A percentile compares a stretch with the other conserved stretches of the same genome.
These are phyloP conservation scores for Belgica antarctica DNA, from an alignment of 2,888 invertebrate species.

Conservation along the genomic window DNA sequence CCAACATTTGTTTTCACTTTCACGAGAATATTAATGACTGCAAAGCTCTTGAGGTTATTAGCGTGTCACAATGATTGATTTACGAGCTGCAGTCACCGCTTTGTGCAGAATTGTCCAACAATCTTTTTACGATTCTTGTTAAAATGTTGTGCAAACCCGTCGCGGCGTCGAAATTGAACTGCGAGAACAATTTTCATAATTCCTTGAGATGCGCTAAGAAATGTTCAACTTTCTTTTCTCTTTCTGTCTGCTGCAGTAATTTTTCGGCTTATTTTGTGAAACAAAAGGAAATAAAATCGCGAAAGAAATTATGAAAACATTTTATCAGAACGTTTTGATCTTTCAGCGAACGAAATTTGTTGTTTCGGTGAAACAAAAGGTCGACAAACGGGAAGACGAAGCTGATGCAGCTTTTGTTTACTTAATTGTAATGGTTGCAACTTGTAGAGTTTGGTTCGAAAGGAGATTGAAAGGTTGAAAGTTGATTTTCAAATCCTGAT, in stretches of 20 bases:
- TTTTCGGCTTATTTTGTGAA: no score
- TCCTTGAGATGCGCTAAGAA: constrained; percentile 13
- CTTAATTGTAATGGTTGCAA: no score
- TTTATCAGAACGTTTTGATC: background rate
- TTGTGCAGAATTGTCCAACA: background rate
- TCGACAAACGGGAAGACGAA: no score
- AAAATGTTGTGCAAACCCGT: background rate
- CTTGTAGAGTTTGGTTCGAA: no score
- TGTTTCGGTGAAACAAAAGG: no score
- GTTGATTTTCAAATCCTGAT: no score
- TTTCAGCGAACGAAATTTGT: no score
- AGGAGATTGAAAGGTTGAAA: no score
- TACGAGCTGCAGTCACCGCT: constrained; percentile 12
- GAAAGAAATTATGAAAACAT: constrained; percentile 6
- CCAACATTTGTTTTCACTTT: constrained; percentile 41
- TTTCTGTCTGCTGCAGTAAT: no score
- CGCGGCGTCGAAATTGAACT: background rate
- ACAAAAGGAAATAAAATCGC: constrained; percentile 7
- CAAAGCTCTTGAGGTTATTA: constrained; percentile 41
- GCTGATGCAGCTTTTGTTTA: no score
- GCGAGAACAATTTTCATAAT: background rate
- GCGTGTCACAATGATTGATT: constrained; percentile 41
- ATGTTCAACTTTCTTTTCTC: background rate
- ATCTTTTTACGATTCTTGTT: no score
- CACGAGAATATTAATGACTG: constrained; percentile 26